These are phyloP conservation scores for Sandelia bainsii DNA, from an alignment of 2,797 vertebrate genomes.

Conservation along the genomic window DNA sequence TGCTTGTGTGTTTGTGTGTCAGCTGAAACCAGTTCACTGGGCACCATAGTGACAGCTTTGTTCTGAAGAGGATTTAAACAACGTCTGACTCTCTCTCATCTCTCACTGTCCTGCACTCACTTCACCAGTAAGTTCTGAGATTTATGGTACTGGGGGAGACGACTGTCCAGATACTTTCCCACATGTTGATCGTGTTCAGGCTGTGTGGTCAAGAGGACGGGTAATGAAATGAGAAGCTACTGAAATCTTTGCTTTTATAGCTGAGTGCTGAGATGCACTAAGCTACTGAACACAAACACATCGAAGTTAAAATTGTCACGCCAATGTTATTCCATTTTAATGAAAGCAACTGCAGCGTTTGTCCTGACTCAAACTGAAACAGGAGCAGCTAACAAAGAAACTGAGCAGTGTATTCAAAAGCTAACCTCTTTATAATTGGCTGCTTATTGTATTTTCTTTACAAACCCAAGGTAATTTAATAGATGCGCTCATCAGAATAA, in stretches of 20 bases:
- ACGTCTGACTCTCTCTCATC: slow-evolving; percentile 8
- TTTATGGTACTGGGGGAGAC: not conserved
- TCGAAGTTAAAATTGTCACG: too few species aligned
- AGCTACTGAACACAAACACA: not conserved
- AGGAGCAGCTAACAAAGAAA: not conserved
- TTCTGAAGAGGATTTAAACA: slow-evolving; percentile 24
- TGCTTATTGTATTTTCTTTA: slow-evolving; percentile 1
- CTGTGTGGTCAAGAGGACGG: not conserved
- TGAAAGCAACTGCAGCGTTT: too few species aligned
- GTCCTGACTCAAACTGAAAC: too few species aligned
- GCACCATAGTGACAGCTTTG: slow-evolving; percentile 67
- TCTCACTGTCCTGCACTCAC: slow-evolving; percentile 11
- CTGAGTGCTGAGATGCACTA: not conserved
- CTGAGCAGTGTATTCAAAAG: not conserved
- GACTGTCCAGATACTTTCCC: slow-evolving; percentile 16
- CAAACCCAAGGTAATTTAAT: not conserved
- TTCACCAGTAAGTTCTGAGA: not conserved
- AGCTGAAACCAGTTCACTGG: slow-evolving; percentile 33
- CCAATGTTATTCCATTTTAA: not conserved
- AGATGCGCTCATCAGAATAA: not conserved
- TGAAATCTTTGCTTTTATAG: not conserved
- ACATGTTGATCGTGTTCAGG: slow-evolving; percentile 19
- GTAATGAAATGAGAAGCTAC: slow-evolving; percentile 3
- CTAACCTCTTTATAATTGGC: not conserved
- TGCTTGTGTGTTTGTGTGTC: slow-evolving; percentile 13